Evolutionary conservation across 2,113 vertebrate species (phyloP).

Genomic region (Oceanites oceanicus): DNA sequence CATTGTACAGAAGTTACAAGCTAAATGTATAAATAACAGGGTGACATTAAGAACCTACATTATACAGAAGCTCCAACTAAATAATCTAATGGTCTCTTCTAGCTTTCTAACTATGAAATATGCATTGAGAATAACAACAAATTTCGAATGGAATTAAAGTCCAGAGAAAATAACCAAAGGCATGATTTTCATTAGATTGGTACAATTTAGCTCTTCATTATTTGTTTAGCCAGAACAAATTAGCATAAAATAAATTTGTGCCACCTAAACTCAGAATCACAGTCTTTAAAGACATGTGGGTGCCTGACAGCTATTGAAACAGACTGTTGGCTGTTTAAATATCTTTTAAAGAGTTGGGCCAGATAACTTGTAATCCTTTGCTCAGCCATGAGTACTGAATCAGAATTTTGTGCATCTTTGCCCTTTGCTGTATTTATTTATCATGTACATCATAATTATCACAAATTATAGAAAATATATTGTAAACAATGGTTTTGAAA

Average conservation of each 20-base stretch:
- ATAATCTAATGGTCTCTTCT: neutral
- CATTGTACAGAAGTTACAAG: neutral
- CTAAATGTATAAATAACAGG: neutral
- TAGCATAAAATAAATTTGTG: neutral
- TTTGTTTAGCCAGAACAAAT: slow-evolving; percentile 11
- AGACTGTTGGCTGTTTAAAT: neutral
- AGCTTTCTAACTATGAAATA: neutral
- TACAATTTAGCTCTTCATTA: neutral
- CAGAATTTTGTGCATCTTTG: neutral
- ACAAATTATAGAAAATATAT: neutral
- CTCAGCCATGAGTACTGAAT: neutral
- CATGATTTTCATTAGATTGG: neutral
- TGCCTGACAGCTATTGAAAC: neutral
- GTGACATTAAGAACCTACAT: neutral
- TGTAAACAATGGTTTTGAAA: neutral
- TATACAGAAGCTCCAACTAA: neutral
- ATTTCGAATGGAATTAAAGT: neutral
- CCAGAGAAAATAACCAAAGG: slow-evolving; percentile 28
- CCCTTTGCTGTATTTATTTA: neutral
- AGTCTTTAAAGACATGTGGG: neutral
- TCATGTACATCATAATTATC: neutral
- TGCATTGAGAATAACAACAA: slow-evolving; percentile 23
- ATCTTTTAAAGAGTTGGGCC: neutral
- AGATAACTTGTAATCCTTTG: neutral
- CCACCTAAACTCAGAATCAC: neutral